Percentiles rank a stretch among this genome's conserved stretches.
phyloP scores from a whole-genome alignment of 2,113 vertebrate species.

The Mesembrinibis cayennensis region DNA sequence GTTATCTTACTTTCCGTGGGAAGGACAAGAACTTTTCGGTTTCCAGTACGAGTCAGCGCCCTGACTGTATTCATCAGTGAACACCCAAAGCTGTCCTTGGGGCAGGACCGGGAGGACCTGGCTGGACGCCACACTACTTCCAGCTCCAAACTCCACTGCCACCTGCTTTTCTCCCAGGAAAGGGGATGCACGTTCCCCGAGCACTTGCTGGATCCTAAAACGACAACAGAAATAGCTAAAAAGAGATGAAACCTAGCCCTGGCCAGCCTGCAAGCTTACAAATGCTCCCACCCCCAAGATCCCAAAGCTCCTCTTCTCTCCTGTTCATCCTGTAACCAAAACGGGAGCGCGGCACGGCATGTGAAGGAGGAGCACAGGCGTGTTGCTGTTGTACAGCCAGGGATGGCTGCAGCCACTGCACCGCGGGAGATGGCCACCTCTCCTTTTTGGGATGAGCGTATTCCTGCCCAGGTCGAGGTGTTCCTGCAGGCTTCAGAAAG shows the following conservation, averaged over 20 bases:
- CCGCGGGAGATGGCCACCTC: accelerated
- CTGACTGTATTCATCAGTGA: not conserved
- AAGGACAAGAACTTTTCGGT: not conserved
- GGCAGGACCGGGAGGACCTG: not conserved
- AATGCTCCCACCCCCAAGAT: not conserved
- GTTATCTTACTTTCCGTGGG: accelerated
- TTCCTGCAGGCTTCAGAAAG: not conserved
- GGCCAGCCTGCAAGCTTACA: not conserved
- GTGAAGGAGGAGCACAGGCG: accelerated
- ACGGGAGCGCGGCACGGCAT: accelerated
- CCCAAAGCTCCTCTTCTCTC: not conserved
- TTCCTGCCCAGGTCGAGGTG: not conserved
- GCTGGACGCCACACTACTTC: accelerated
- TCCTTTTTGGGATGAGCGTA: not conserved
- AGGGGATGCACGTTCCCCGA: accelerated
- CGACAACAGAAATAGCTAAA: accelerated
- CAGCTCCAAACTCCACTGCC: not conserved
- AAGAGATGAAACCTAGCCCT: not conserved
- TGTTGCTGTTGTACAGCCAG: accelerated
- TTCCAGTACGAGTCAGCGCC: accelerated
- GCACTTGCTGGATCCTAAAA: not conserved
- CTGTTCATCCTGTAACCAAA: accelerated
- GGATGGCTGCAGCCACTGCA: accelerated
- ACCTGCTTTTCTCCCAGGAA: not conserved
- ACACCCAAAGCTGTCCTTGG: not conserved